Base-by-base conservation (phyloP, 1,140 invertebrate species). In the Temnothorax longispinosus region DNA sequence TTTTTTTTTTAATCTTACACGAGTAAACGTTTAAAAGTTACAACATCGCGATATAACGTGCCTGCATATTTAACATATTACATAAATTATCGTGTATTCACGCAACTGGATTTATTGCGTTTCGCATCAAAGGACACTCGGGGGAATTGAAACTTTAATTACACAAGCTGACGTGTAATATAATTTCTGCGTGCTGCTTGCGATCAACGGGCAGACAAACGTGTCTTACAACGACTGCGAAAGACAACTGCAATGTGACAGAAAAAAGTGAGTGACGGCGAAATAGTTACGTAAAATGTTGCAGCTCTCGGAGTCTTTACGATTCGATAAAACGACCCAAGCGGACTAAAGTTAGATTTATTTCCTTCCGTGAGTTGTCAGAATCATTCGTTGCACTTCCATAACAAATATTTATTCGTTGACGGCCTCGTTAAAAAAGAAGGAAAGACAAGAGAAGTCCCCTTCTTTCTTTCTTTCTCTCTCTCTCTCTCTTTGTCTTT, bases 271-370 rank as follows among this genome's bases (percentile, higher is more conserved):
- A 74, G 56, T 77, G 71, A 32, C 35, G 72, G 56, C 52, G 87
- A 78, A 89, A 77, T 60, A 74, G 72, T 90, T 90, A 87, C 85
- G 89, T 90, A 90, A 89, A 89, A 44, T 54, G 69, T 89, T 76
- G 60, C 52, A 87, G 65, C 74, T 58, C 52, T 52, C 38, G 32
- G 6, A 41, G 67, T 41, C 41, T 64, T 88, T 74, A 80, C 82
- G 82, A 88, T 86, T 72, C 32, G 77, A 69, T 74, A 76, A 54
- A 86, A 75, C 76, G 32, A 35, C 67, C 64, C 75, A 32, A 65
- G 75, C 65, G 64, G 54, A 32, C 65, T 47, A 32, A 32, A 65
- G 75, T 65, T 60, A 44, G 58, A 86, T 89, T 88, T 74, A 81
- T 86, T 80, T 82, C 44, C 38, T 67, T 84, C 41, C 72, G n/a